phyloP scores from a whole-genome alignment of 2,113 vertebrate genomes.

The Epinephelus cyanopodus region DNA sequence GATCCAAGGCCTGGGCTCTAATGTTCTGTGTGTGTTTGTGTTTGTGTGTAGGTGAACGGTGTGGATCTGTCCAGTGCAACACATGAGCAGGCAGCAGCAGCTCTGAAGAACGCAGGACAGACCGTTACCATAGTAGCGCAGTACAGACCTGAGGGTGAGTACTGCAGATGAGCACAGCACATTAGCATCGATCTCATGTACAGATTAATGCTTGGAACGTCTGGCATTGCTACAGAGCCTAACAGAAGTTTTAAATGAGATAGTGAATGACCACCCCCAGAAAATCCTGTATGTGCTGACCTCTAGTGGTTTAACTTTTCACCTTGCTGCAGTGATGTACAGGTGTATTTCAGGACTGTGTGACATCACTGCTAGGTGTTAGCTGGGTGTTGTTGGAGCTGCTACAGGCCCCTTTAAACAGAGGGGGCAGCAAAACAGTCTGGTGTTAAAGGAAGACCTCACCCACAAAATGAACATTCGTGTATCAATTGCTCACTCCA shows the following conservation, averaged over 20 bases:
- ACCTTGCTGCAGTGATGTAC: not conserved
- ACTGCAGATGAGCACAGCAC: not conserved
- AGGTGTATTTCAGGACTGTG: not conserved
- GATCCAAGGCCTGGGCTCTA: conserved; percentile 15
- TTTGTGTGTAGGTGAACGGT: conserved; percentile 90
- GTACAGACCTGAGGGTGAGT: conserved; percentile 96
- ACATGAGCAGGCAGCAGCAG: conserved; percentile 95
- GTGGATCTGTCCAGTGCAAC: conserved; percentile 94
- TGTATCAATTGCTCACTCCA: too few species aligned
- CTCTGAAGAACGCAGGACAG: conserved; percentile 96
- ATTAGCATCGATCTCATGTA: not conserved
- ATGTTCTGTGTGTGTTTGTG: conserved; percentile 3
- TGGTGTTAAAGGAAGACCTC: too few species aligned
- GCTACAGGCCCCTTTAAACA: too few species aligned
- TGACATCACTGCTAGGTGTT: not conserved
- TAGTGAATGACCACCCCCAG: not conserved
- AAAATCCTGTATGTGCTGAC: not conserved
- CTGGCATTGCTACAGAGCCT: not conserved
- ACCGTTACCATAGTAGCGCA: conserved; percentile 96
- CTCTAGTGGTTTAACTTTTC: not conserved
- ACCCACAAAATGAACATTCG: too few species aligned
- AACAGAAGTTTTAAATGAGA: not conserved
- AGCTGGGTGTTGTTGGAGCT: too few species aligned
- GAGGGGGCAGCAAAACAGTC: too few species aligned
- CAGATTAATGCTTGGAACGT: not conserved